Evolutionary conservation across 2,888 invertebrate species (phyloP).

Genomic region (Cephus nigrinus): DNA sequence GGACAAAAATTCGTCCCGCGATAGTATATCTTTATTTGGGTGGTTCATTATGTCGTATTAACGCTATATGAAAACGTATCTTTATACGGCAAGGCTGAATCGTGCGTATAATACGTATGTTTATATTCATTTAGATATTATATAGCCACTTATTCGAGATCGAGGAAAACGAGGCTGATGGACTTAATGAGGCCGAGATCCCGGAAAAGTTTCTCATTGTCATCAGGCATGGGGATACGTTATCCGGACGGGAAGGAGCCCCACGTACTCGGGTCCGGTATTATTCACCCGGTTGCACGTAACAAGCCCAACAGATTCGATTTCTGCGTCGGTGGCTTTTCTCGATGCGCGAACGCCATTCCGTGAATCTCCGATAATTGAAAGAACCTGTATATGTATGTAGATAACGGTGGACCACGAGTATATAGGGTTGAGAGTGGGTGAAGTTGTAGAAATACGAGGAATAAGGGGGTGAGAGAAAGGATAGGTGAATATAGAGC

Average conservation of each 20-base stretch:
- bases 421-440: slow-evolving; percentile 4
- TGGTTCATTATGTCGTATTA: not conserved
- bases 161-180: not conserved
- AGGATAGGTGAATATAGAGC: not conserved
- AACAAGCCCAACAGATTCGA: slow-evolving; percentile 1
- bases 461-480: not conserved
- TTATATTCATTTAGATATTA: not conserved
- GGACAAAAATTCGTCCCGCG: not conserved
- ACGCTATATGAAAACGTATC: not conserved
- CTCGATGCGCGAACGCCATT: slow-evolving; percentile 1
- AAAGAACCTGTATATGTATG: slow-evolving; percentile 7
- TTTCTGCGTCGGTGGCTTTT: slow-evolving; percentile 6
- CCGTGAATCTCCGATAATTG: slow-evolving; percentile 18
- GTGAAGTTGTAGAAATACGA: not conserved
- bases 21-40: not conserved
- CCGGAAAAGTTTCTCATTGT: not conserved
- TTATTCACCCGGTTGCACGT: not conserved
- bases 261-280: not conserved
- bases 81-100: not conserved
- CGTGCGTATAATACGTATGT: not conserved
- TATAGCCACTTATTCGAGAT: not conserved
- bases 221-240: not conserved
- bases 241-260: not conserved
- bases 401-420: not conserved
- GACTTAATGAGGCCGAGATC: not conserved